phyloP scores from a whole-genome alignment of 2,113 vertebrate species.

The Garra rufa region DNA sequence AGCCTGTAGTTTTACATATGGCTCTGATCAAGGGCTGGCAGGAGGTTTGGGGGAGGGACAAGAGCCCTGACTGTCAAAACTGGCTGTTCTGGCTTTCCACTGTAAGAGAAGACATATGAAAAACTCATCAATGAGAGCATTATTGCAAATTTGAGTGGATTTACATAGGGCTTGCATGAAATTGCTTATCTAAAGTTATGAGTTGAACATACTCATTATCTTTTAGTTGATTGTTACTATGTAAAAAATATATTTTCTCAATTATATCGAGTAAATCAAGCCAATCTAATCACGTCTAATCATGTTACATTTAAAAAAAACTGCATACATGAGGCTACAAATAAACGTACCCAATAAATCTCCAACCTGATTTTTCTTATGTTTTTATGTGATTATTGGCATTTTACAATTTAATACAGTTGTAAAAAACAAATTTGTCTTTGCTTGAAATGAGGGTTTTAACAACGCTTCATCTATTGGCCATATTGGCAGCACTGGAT shows the following conservation, averaged over 20 bases:
- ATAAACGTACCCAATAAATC: neutral
- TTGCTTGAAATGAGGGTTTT: too few relatives aligned
- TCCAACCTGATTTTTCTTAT: neutral
- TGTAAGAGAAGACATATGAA: slow-evolving; percentile 71
- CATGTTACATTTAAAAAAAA: neutral
- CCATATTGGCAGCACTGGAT: too few relatives aligned
- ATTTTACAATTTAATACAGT: neutral
- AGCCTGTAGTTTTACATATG: slow-evolving; percentile 67
- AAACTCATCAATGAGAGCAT: slow-evolving; percentile 16
- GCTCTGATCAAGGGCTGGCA: slow-evolving; percentile 85
- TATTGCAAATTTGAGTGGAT: neutral
- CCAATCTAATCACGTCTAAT: neutral
- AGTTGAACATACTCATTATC: neutral
- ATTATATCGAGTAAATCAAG: neutral
- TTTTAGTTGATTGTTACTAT: neutral
- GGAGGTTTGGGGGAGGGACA: slow-evolving; percentile 93
- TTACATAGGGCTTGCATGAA: neutral
- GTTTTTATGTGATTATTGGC: neutral
- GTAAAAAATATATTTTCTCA: neutral
- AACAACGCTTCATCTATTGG: too few relatives aligned
- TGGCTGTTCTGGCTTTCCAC: slow-evolving; percentile 96
- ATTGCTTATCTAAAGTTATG: neutral
- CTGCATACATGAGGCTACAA: neutral
- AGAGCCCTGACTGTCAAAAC: slow-evolving; percentile 96
- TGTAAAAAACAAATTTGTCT: neutral